These are phyloP conservation scores for Micromys minutus DNA, from an alignment of 2,113 vertebrate genomes.

Conservation along the genomic window DNA sequence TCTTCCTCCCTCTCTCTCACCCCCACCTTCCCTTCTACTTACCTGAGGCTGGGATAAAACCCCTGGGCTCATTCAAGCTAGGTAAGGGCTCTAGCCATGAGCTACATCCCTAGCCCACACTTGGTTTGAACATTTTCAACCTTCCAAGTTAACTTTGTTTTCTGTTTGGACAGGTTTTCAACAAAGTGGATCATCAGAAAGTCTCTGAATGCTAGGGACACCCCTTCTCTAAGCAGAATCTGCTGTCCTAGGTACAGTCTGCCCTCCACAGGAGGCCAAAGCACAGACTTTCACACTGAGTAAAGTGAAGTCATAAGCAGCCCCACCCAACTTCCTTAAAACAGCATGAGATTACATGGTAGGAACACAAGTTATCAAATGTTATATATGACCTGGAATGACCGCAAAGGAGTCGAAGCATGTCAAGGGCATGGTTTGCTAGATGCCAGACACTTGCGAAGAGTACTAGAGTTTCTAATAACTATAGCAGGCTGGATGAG, in stretches of 20 bases:
- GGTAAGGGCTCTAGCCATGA: not conserved
- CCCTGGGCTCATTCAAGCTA: not conserved
- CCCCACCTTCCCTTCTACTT: not conserved
- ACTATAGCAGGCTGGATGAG: not conserved
- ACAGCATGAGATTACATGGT: fast-evolving
- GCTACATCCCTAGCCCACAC: not conserved
- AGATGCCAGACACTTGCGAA: not conserved
- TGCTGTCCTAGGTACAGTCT: not conserved
- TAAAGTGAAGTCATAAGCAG: not conserved
- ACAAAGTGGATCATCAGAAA: fast-evolving
- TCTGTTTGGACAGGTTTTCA: not conserved
- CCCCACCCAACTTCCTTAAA: not conserved
- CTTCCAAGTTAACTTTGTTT: not conserved
- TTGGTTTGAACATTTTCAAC: not conserved
- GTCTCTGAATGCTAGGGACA: not conserved
- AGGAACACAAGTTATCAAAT: not conserved
- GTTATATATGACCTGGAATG: not conserved
- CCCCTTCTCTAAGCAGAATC: not conserved
- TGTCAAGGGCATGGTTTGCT: not conserved
- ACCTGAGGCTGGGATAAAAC: not conserved
- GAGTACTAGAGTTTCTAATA: not conserved
- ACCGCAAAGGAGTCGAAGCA: not conserved
- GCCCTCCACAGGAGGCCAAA: not conserved
- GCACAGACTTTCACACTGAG: not conserved
- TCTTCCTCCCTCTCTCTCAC: too few relatives aligned